Conservation (phyloP, 2,797 vertebrate species). For the Mallotus villosus region DNA sequence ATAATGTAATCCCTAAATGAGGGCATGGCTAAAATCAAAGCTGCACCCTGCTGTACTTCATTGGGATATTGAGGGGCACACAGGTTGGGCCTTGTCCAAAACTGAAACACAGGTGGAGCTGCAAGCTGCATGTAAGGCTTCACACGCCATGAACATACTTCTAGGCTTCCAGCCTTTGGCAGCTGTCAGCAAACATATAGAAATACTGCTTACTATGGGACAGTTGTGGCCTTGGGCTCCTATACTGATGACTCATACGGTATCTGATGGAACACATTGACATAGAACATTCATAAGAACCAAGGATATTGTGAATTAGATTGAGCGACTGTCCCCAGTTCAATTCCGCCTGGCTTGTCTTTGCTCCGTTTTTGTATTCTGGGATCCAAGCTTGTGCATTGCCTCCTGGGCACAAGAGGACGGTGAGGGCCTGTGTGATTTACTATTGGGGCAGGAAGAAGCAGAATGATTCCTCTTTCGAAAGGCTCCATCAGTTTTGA, state of each 20-base stretch:
- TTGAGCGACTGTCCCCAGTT: constrained; percentile 19
- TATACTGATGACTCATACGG: neutral
- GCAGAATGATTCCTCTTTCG: constrained; percentile 21
- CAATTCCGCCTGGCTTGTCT: constrained; percentile 40
- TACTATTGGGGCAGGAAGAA: constrained; percentile 25
- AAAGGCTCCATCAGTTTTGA: constrained; percentile 23
- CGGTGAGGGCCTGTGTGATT: constrained; percentile 35
- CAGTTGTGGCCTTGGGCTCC: neutral
- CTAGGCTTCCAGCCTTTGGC: constrained; percentile 17
- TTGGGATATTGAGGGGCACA: constrained; percentile 20
- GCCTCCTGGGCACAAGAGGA: constrained; percentile 31
- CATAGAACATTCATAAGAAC: neutral
- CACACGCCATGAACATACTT: neutral
- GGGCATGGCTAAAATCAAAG: constrained; percentile 45
- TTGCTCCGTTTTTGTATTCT: constrained; percentile 47
- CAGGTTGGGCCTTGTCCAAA: neutral
- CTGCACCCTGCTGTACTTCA: constrained; percentile 18
- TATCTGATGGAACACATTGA: neutral
- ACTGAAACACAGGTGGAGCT: neutral
- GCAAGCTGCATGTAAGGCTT: neutral
- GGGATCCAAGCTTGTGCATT: constrained; percentile 34
- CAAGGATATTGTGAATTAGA: too few species aligned
- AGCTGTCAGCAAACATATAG: constrained; percentile 6
- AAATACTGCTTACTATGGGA: constrained; percentile 27
- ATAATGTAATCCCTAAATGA: constrained; percentile 53